These are phyloP conservation scores for Tachysurus vachellii DNA, from an alignment of 2,113 vertebrate genomes.

Conservation along the genomic window DNA sequence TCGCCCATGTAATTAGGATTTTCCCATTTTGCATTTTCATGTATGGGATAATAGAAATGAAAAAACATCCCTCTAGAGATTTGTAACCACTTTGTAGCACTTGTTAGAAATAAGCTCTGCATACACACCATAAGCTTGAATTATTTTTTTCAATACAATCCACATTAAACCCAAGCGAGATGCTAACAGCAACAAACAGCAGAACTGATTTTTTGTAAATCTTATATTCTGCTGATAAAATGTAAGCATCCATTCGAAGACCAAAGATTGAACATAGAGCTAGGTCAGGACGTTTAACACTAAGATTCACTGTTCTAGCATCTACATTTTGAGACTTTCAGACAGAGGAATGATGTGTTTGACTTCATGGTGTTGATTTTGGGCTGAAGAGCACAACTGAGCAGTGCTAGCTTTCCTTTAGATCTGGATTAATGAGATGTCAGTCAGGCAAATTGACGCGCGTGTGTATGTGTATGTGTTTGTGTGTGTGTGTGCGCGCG, in stretches of 20 bases:
- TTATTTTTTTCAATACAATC: background rate
- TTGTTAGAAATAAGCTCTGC: background rate
- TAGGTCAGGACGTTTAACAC: background rate
- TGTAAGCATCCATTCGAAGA: background rate
- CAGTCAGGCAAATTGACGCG: background rate
- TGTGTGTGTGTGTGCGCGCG: slow-evolving; percentile 8
- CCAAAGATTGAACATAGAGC: background rate
- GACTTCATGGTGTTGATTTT: slow-evolving; percentile 1
- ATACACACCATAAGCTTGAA: background rate
- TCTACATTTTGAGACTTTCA: background rate
- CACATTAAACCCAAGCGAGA: background rate
- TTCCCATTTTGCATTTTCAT: slow-evolving; percentile 6
- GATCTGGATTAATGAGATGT: background rate
- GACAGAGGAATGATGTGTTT: background rate
- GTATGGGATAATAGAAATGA: slow-evolving; percentile 2
- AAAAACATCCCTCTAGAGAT: slow-evolving; percentile 2
- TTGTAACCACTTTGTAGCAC: background rate
- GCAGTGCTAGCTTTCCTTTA: background rate
- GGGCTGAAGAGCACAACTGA: background rate
- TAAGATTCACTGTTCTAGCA: background rate
- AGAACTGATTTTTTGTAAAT: background rate
- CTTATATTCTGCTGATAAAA: background rate
- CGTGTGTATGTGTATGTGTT: slow-evolving; percentile 39
- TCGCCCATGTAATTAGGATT: background rate
- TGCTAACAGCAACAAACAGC: background rate